phyloP scores from a whole-genome alignment of 2,797 vertebrate genomes.

The Molossus molossus region DNA sequence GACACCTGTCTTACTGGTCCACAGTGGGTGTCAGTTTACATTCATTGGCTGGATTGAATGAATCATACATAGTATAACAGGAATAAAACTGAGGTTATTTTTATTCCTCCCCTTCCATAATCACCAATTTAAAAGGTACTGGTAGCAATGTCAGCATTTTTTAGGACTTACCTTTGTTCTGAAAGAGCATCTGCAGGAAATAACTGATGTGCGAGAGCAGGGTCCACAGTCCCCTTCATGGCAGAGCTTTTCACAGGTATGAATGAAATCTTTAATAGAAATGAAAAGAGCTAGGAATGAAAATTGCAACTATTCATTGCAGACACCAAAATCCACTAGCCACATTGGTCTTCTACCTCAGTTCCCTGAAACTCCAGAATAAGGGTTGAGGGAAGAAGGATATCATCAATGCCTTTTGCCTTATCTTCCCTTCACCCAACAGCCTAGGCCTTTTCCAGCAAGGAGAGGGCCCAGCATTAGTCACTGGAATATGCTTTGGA shows the following conservation, averaged over 20 bases:
- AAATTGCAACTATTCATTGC: constrained; percentile 57
- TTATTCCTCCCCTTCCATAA: constrained; percentile 15
- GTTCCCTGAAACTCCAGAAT: neutral
- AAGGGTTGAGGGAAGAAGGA: constrained; percentile 29
- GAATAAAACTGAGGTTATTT: constrained; percentile 52
- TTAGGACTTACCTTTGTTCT: constrained; percentile 94
- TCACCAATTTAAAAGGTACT: constrained; percentile 11
- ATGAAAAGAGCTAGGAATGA: constrained; percentile 78
- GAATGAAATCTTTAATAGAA: constrained; percentile 93
- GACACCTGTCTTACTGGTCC: neutral
- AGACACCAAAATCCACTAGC: constrained; percentile 34
- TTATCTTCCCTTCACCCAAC: neutral
- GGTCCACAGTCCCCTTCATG: constrained; percentile 97
- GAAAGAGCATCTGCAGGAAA: constrained; percentile 97
- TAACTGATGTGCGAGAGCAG: constrained; percentile 95
- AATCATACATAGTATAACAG: neutral
- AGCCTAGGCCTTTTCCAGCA: neutral
- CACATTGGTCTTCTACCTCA: neutral
- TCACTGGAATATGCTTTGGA: neutral
- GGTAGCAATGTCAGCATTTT: neutral
- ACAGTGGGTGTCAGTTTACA: neutral
- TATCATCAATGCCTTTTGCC: neutral
- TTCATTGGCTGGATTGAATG: neutral
- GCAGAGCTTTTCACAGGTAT: constrained; percentile 96
- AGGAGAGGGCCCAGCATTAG: neutral